Conservation (phyloP, 2,888 invertebrate species). For the Limnephilus marmoratus region DNA sequence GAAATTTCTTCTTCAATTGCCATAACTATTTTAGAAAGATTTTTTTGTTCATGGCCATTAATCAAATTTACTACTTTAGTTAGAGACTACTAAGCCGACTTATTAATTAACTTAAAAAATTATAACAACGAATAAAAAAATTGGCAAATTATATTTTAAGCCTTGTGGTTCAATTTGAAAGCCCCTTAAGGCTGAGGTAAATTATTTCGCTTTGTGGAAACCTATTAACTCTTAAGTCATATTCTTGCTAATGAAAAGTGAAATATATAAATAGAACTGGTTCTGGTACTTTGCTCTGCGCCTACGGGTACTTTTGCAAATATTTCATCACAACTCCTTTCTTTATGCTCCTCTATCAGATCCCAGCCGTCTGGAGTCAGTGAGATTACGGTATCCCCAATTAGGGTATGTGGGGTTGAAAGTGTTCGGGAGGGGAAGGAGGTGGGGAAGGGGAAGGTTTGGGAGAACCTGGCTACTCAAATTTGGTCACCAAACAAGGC, state of each 20-base stretch:
- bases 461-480: too few species aligned
- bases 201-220: not conserved
- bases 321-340: not conserved
- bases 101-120: not conserved
- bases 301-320: not conserved
- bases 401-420: too few species aligned
- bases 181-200: not conserved
- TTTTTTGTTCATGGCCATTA: too few species aligned
- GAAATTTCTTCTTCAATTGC: not conserved
- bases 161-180: not conserved
- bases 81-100: not conserved
- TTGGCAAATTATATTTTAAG: not conserved
- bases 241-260: not conserved
- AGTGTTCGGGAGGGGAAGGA: too few species aligned
- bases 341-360: too few species aligned
- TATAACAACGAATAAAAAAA: not conserved
- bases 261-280: not conserved
- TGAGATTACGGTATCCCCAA: too few species aligned
- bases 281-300: not conserved
- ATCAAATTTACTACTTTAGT: not conserved
- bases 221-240: not conserved
- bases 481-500: too few species aligned
- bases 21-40: too few species aligned
- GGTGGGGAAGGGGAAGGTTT: too few species aligned
- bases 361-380: too few species aligned